phyloP scores from a whole-genome alignment of 2,797 vertebrate genomes.

The Phoxinus dragarum region DNA sequence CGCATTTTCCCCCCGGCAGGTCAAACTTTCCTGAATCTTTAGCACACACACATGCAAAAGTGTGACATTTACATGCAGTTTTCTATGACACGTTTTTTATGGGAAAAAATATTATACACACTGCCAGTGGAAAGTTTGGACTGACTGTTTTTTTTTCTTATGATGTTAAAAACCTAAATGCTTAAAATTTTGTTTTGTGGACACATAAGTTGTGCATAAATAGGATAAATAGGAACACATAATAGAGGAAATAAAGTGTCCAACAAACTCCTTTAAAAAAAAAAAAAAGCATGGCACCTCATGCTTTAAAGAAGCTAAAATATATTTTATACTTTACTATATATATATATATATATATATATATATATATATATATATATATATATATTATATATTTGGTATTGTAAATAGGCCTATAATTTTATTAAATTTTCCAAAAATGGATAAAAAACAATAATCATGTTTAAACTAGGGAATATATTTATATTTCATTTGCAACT shows the following conservation, averaged over 20 bases:
- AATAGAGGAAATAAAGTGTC: not conserved
- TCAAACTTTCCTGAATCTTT: constrained; percentile 66
- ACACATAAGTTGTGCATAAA: not conserved
- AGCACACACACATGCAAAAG: constrained; percentile 30
- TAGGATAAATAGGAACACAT: too few species aligned
- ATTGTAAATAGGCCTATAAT: too few species aligned
- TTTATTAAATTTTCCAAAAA: not conserved
- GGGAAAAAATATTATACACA: not conserved
- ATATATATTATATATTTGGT: too few species aligned
- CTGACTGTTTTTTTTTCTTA: not conserved
- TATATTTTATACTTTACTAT: too few species aligned
- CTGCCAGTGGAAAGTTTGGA: not conserved
- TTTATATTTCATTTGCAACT: not conserved
- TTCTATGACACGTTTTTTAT: not conserved
- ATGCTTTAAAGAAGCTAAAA: too few species aligned
- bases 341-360: too few species aligned
- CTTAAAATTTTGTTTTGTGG: not conserved
- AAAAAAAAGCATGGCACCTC: not conserved
- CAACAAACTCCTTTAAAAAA: not conserved
- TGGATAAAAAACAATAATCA: not conserved
- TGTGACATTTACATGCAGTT: constrained; percentile 6
- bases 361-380: too few species aligned
- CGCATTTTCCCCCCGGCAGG: constrained; percentile 72
- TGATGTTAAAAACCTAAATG: not conserved
- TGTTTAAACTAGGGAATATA: not conserved